Base-by-base conservation (phyloP, 2,797 vertebrate genomes). In the Taeniopygia guttata region DNA sequence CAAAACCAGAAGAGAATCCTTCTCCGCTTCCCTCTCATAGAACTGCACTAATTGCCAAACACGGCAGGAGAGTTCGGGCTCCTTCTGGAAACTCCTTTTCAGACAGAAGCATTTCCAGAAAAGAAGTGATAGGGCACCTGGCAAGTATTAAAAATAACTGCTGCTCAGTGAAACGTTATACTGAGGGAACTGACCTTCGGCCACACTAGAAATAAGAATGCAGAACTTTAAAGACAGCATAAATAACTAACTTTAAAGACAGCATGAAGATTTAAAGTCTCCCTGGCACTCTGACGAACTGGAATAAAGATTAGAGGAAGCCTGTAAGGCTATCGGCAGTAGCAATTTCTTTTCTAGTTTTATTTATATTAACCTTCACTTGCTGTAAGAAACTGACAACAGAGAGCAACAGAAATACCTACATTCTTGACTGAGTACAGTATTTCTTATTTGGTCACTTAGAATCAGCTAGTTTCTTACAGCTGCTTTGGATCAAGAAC, bases 101-200 rank as follows among this genome's bases (percentile, higher is more conserved):
- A 48, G 40, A 55, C 22, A 72, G 13, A 9, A 6, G 42, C 0
- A 2, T 26, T 80, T 63, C 16, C 64, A 80, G 54, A 46, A 63
- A 72, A 72, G 40, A 87, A 62, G 23, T 13, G 25, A 29, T 73
- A 73, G 16, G 29, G 45, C 30, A 75, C 30, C 29, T 51, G 58
- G 20, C 63, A 84, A 13, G 45, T 70, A 40, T 84, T 89, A 82
- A 93, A 96, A 95, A 79, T 85, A 95, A 77, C 56, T 59, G 23
- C 34, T 80, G 81, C 42, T 84, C 60, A 79, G 52, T 70, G 59
- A 90, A 78, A 88, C 3, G n/a, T 77, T 69, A 73, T 5, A 56
- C 23, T 26, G 67, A 82, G 22, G 9, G 40, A 76, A 55, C 19
- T 36, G 70, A 75, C 40, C 66, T 70, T 92, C 0, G 15, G 34